Conservation (phyloP, 2,797 vertebrate species). For the Lagorchestes hirsutus region DNA sequence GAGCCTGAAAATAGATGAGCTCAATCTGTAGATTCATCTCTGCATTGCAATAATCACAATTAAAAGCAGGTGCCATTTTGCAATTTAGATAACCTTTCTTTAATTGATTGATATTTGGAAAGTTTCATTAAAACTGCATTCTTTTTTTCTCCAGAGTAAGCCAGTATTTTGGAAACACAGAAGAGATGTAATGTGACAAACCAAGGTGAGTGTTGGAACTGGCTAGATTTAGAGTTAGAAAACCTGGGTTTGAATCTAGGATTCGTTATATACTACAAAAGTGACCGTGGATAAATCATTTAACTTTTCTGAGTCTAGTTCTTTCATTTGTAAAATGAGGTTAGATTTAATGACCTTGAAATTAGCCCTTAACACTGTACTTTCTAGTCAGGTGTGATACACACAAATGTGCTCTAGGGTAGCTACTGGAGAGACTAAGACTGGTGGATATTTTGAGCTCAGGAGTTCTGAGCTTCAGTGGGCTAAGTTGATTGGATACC, state of each 20-base stretch:
- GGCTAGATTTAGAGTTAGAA: neutral
- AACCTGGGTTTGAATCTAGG: neutral
- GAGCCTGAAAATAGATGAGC: neutral
- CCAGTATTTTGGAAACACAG: constrained; percentile 15
- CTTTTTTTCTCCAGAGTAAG: neutral
- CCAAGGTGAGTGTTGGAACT: accelerated
- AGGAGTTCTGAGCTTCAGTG: neutral
- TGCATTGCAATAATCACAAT: neutral
- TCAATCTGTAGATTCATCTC: neutral
- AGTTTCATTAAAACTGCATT: neutral
- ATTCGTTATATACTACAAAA: neutral
- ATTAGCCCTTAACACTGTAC: neutral
- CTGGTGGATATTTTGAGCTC: neutral
- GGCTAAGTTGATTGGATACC: neutral
- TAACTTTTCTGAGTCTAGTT: neutral
- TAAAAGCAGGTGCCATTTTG: neutral
- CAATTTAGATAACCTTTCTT: constrained; percentile 6
- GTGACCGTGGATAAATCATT: neutral
- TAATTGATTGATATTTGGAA: neutral
- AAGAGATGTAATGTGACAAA: neutral
- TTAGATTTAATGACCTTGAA: neutral
- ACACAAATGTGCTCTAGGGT: neutral
- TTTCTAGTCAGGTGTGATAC: neutral
- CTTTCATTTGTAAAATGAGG: neutral
- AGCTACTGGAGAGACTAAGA: neutral